Evolutionary conservation across 2,888 invertebrate genomes (phyloP).

Genomic region (Campopleginae sp.): DNA sequence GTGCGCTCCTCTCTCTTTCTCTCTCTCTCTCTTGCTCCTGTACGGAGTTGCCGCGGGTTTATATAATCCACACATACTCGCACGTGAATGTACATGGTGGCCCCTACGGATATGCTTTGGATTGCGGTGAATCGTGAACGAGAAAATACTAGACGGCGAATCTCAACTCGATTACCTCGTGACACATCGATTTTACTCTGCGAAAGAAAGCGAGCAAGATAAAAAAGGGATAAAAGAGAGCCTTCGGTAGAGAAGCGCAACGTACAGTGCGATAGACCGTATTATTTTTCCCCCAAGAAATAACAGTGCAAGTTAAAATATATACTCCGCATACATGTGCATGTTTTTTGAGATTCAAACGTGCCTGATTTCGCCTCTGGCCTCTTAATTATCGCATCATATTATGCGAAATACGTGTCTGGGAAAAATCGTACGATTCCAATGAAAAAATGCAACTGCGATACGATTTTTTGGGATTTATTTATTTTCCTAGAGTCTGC

Average conservation of each 20-base stretch:
- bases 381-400: background rate
- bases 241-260: conserved; percentile 24
- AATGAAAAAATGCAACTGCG: background rate
- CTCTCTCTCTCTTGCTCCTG: background rate
- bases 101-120: conserved; percentile 9
- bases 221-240: conserved; percentile 7
- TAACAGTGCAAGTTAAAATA: conserved; percentile 37
- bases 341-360: conserved; percentile 14
- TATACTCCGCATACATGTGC: conserved; percentile 3
- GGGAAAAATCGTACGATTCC: background rate
- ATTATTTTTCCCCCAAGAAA: conserved; percentile 8
- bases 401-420: background rate
- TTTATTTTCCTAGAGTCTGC: no score
- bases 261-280: background rate
- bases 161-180: conserved; percentile 60
- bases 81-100: conserved; percentile 5
- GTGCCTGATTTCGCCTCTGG: conserved; percentile 16
- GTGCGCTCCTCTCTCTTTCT: background rate
- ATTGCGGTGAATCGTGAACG: conserved; percentile 45
- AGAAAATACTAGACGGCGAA: conserved; percentile 44
- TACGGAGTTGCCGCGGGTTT: background rate
- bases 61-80: conserved; percentile 2
- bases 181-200: conserved; percentile 58
- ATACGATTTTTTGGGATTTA: background rate
- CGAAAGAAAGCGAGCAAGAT: conserved; percentile 14